A percentile compares a stretch with the other conserved stretches of the same genome.
These are phyloP conservation scores for Aleiodes sp. DNA, from an alignment of 1,140 invertebrate species.

Conservation along the genomic window DNA sequence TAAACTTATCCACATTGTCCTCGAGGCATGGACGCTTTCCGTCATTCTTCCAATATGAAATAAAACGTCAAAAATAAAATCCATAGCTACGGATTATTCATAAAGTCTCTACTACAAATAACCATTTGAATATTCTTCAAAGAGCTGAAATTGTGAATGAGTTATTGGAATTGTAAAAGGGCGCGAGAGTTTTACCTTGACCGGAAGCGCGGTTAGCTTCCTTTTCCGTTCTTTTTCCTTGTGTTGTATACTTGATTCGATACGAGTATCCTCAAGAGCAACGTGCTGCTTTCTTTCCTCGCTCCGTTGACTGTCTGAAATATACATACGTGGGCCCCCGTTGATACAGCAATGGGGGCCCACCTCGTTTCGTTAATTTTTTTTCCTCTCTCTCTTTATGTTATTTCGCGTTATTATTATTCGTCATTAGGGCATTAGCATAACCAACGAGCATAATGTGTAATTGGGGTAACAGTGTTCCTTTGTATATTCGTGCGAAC, in stretches of 20 bases:
- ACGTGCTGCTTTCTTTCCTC: constrained; percentile 64
- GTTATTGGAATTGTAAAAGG: constrained; percentile 29
- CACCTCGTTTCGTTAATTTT: constrained; percentile 41
- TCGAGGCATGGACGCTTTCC: constrained; percentile 53
- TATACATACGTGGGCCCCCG: constrained; percentile 51
- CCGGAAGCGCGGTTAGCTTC: constrained; percentile 66
- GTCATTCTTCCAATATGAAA: constrained; percentile 36
- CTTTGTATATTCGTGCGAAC: background rate
- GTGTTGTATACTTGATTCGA: constrained; percentile 57
- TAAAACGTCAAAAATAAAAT: background rate
- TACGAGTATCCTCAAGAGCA: constrained; percentile 55
- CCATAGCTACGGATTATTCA: background rate
- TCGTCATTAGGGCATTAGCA: constrained; percentile 60
- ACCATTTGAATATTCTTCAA: too few relatives aligned
- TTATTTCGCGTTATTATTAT: constrained; percentile 58
- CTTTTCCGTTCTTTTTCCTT: constrained; percentile 66
- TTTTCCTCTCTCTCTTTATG: constrained; percentile 33
- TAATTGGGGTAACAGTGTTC: constrained; percentile 44
- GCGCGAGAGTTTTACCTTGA: constrained; percentile 55
- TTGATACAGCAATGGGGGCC: background rate
- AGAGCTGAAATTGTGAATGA: too few relatives aligned
- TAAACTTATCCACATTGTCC: constrained; percentile 46
- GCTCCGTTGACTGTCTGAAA: constrained; percentile 66
- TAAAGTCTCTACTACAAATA: too few relatives aligned
- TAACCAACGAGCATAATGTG: constrained; percentile 58